Conservation (phyloP, 1,140 invertebrate genomes). For the Ceratina calcarata region DNA sequence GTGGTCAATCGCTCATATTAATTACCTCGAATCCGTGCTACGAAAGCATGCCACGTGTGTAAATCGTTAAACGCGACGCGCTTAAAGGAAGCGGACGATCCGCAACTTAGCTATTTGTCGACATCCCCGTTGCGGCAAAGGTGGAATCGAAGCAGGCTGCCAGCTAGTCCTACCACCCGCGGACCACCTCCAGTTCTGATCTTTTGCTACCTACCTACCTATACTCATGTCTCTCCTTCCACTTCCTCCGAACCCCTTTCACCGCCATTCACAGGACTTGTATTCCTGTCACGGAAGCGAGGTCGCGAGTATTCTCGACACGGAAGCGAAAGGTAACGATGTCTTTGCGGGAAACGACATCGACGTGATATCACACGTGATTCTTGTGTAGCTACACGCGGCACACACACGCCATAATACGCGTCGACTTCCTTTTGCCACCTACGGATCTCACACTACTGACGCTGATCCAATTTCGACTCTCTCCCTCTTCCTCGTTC, state of each 20-base stretch:
- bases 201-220: neutral
- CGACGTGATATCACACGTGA: constrained; percentile 55
- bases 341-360: constrained; percentile 55
- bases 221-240: neutral
- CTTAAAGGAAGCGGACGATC: neutral
- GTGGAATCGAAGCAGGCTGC: constrained; percentile 22
- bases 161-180: neutral
- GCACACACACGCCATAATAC: constrained; percentile 1
- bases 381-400: constrained; percentile 39
- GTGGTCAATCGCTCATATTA: neutral
- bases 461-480: neutral
- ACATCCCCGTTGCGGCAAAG: constrained; percentile 37
- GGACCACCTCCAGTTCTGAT: neutral
- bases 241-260: neutral
- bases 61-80: constrained; percentile 55
- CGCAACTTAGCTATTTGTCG: constrained; percentile 35
- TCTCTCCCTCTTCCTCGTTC: too few relatives aligned
- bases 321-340: constrained; percentile 50
- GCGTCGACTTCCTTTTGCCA: constrained; percentile 7
- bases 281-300: constrained; percentile 45
- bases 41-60: constrained; percentile 50
- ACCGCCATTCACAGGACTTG: neutral
- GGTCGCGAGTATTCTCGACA: constrained; percentile 48
- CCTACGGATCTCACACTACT: neutral
- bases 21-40: constrained; percentile 14